Conservation (phyloP, 2,888 invertebrate genomes). For the Cryptus viduatorius region DNA sequence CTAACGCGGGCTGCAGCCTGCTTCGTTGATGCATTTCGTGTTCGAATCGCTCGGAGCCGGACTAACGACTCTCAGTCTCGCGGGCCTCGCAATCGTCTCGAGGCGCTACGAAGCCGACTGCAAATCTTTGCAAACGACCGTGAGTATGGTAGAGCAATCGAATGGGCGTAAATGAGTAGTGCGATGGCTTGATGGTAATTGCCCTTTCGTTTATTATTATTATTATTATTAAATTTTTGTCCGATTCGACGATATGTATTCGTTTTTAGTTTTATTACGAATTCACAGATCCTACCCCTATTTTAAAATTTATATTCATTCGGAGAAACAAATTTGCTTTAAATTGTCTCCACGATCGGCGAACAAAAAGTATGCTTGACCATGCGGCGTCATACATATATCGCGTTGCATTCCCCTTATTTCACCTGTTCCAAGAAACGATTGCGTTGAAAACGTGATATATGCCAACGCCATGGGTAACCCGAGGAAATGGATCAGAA, state of each 20-base stretch:
- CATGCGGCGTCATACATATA: neutral
- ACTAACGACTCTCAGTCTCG: constrained; percentile 71
- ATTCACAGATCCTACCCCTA: too few relatives aligned
- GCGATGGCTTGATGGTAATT: constrained; percentile 48
- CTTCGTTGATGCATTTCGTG: constrained; percentile 63
- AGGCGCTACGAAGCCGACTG: constrained; percentile 28
- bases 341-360: neutral
- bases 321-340: neutral
- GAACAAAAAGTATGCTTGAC: neutral
- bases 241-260: too few relatives aligned
- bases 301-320: too few relatives aligned
- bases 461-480: neutral
- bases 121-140: constrained; percentile 61
- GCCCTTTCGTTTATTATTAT: constrained; percentile 30
- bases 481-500: constrained; percentile 64
- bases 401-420: neutral
- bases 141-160: constrained; percentile 55
- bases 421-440: constrained; percentile 28
- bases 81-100: constrained; percentile 49
- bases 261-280: too few relatives aligned
- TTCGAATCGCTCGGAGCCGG: constrained; percentile 69
- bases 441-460: constrained; percentile 30
- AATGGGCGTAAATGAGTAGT: constrained; percentile 65
- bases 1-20: constrained; percentile 46
- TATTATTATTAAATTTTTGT: too few relatives aligned